Evolutionary conservation across 2,888 invertebrate species (phyloP), one percentile per base, ranked within the genome.

Genomic region (Noctuana brunneofusca): DNA sequence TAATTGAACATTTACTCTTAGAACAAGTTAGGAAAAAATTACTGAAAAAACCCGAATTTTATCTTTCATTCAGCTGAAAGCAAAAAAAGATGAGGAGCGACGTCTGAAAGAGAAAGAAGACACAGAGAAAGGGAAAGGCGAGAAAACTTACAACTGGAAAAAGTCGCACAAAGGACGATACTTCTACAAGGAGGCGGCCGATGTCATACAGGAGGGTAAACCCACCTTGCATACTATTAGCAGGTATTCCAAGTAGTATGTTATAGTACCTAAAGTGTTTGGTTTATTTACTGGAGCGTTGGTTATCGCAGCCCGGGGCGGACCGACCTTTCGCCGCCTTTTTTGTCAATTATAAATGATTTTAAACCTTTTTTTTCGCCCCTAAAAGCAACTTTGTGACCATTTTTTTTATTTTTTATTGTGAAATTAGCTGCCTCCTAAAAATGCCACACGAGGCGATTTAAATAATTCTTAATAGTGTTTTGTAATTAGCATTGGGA

Each of bases 191-290:
- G 96, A 96, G 68, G 95, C 97, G 0, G 97, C 97, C 69, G 97
- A 98, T 80, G 96, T 98, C 59, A 94, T 98, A 73, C 97, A 97
- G 88, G 96, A 97, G 92, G 96, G 96, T 66, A 95, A 96, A 87
- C 94, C 94, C 27, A 81, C 87, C 60, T 71, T 88, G 81, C 89
- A 92, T 78, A 86, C 89, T 74, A 81, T 88, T 65, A 75, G 84
- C 73, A 90, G 87, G 89, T 90, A 86, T 71, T 68, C 32, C 14
- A 5, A 41, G 41, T n/a, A 35, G 35, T n/a, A 11, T 35, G 35
- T n/a, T 35, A 4, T 35, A 35, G n/a, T n/a, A 35, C 12, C 27
- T 27, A 9, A 27, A 8, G 9, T 27, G 27, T 27, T 27, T 27
- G 27, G 27, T 9, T 27, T 9, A 6, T 27, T 9, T 6, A 27